Conservation (phyloP, 53 echinoderm and acorn worm species). For the Apostichopus leukothele region DNA sequence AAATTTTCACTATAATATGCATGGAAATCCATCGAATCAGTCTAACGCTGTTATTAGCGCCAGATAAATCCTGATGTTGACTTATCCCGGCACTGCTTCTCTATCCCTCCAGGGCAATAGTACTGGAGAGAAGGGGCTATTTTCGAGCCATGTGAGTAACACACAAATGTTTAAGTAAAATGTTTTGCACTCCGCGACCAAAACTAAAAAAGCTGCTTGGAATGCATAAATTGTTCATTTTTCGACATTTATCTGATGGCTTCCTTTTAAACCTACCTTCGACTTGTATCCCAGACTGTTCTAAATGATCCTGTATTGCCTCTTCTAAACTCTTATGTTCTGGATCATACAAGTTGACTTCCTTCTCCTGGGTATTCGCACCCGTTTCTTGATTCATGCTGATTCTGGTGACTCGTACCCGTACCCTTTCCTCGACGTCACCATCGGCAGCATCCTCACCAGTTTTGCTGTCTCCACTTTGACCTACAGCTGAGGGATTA, state of each 20-base stretch:
- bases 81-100: too few relatives aligned
- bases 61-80: too few relatives aligned
- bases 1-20: too few relatives aligned
- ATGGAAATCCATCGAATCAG: too few relatives aligned
- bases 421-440: constrained; percentile 52
- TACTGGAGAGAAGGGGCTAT: too few relatives aligned
- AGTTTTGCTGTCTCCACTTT: background rate
- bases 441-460: background rate
- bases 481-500: background rate
- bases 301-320: constrained; percentile 80
- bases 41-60: too few relatives aligned
- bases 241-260: background rate
- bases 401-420: constrained; percentile 83
- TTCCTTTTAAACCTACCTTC: constrained; percentile 51
- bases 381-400: constrained; percentile 60
- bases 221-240: too few relatives aligned
- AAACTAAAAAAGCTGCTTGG: too few relatives aligned
- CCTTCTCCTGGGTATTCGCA: constrained; percentile 56
- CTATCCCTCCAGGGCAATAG: too few relatives aligned
- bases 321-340: constrained; percentile 84
- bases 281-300: constrained; percentile 78
- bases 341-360: constrained; percentile 77
- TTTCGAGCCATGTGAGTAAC: too few relatives aligned
- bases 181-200: too few relatives aligned
- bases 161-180: too few relatives aligned